Conservation (phyloP, 2,797 vertebrate genomes). For the Falco biarmicus region DNA sequence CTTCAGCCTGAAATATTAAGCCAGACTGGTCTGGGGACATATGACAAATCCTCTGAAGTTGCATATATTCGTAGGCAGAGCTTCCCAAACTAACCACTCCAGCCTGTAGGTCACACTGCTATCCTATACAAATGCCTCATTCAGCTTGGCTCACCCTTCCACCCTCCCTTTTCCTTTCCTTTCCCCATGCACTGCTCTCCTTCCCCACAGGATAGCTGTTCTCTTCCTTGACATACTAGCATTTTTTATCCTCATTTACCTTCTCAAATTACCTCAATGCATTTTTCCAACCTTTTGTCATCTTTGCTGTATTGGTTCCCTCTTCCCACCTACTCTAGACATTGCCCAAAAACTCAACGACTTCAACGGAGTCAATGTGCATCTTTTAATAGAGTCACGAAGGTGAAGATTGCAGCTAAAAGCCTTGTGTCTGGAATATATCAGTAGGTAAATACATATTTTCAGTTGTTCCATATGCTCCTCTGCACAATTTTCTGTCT, state of each 20-base stretch:
- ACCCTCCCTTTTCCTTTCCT: background rate
- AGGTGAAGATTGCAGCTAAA: background rate
- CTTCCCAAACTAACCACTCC: background rate
- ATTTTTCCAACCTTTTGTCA: background rate
- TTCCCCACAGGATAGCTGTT: background rate
- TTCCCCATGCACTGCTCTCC: background rate
- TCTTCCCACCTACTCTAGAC: background rate
- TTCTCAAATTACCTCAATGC: background rate
- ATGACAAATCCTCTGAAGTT: background rate
- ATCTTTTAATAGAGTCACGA: background rate
- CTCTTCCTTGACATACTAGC: background rate
- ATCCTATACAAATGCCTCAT: background rate
- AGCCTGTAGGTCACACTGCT: background rate
- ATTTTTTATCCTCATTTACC: background rate
- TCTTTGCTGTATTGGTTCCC: background rate
- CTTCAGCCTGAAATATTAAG: background rate
- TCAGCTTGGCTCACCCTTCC: background rate
- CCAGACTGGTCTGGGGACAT: background rate
- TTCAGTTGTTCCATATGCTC: background rate
- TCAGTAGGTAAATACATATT: background rate
- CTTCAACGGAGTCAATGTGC: background rate
- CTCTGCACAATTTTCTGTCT: background rate
- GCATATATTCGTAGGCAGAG: background rate
- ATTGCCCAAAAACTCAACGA: rapidly evolving
- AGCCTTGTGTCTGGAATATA: background rate